Evolutionary conservation across 2,797 vertebrate genomes (phyloP).

Genomic region (Schizopygopsis malacanthus): DNA sequence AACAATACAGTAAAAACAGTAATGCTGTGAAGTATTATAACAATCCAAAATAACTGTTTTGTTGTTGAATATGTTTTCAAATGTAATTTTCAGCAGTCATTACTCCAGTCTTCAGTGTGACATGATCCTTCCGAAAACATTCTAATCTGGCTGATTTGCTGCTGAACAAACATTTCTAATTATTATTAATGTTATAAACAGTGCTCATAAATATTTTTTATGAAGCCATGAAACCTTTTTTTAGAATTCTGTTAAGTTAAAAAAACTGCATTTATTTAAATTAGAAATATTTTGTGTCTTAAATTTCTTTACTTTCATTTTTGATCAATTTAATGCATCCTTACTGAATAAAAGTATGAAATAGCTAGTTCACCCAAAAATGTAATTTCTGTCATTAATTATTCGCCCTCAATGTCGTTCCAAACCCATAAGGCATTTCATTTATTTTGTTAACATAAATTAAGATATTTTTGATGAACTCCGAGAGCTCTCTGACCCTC

Average conservation of each 20-base stretch:
- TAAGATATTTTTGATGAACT: background rate
- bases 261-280: conserved; percentile 6
- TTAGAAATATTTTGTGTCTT: background rate
- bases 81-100: background rate
- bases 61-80: background rate
- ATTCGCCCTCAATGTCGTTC: background rate
- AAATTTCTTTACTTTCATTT: background rate
- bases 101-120: background rate
- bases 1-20: background rate
- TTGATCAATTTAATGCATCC: background rate
- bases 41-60: background rate
- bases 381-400: background rate
- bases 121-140: background rate
- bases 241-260: background rate
- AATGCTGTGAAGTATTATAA: background rate
- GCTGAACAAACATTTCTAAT: background rate
- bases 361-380: background rate
- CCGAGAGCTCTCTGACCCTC: background rate
- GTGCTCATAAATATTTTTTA: background rate
- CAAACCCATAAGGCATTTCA: background rate
- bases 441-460: background rate
- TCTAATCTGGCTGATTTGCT: background rate
- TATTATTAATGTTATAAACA: background rate
- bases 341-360: background rate
- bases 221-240: background rate